phyloP scores from a whole-genome alignment of 2,797 vertebrate species.

The Tauraco hartlaubi region DNA sequence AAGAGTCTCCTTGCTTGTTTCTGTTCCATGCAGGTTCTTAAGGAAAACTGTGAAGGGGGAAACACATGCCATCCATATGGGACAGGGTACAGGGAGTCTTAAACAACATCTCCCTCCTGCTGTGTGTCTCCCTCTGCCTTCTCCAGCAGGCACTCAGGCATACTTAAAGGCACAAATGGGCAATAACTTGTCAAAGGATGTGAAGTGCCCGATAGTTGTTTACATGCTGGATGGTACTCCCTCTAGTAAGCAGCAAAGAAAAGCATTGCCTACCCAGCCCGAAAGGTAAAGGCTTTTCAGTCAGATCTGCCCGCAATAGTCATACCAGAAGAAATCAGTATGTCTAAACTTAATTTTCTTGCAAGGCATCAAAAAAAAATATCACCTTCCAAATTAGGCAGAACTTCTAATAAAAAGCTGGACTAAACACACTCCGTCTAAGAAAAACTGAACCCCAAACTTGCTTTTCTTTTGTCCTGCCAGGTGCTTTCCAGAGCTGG shows the following conservation, averaged over 20 bases:
- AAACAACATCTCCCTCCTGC: not conserved
- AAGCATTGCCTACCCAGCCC: not conserved
- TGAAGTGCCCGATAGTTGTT: not conserved
- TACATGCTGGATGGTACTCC: not conserved
- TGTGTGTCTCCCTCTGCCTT: not conserved
- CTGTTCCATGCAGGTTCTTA: not conserved
- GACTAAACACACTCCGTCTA: not conserved
- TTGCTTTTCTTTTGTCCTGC: not conserved
- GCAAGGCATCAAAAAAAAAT: not conserved
- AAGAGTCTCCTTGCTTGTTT: not conserved
- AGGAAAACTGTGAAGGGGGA: not conserved
- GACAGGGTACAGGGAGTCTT: not conserved
- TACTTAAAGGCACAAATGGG: not conserved
- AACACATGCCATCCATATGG: accelerated
- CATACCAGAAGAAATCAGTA: not conserved
- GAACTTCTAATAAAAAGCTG: not conserved
- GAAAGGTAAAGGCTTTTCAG: not conserved
- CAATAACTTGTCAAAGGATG: not conserved
- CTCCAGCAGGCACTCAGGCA: not conserved
- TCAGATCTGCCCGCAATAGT: not conserved
- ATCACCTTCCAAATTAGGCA: not conserved
- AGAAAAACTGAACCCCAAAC: not conserved
- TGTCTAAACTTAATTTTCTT: not conserved
- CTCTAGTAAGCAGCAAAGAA: not conserved
- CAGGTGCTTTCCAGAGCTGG: not conserved